Conservation (phyloP, 2,888 invertebrate species). For the Cistogaster globosa region DNA sequence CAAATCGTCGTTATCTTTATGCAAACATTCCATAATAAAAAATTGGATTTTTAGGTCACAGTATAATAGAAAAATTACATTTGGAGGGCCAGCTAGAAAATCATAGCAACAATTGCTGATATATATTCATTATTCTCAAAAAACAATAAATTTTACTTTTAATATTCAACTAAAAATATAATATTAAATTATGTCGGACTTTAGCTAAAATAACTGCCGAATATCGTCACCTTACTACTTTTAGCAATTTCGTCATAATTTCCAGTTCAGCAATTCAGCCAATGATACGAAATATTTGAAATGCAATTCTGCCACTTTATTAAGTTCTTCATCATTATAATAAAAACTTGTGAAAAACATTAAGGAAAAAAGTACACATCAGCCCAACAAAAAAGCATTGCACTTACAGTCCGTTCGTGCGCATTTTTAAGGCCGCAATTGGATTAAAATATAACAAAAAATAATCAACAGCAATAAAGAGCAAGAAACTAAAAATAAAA, state of each 20-base stretch:
- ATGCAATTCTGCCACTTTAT: conserved; percentile 46
- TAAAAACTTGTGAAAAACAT: conserved; percentile 1
- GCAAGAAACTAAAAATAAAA: neutral
- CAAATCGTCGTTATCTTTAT: no score
- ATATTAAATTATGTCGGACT: no score
- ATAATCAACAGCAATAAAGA: neutral
- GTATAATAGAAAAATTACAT: no score
- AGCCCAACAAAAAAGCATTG: conserved; percentile 49
- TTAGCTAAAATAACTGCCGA: neutral
- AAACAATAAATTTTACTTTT: no score
- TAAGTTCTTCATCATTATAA: conserved; percentile 33
- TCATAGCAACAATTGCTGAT: no score
- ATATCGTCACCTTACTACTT: neutral
- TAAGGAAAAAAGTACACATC: conserved; percentile 2
- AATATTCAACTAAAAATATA: no score
- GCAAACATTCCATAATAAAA: no score
- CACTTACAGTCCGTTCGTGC: conserved; percentile 65
- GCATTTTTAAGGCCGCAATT: conserved; percentile 64
- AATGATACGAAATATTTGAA: conserved; percentile 39
- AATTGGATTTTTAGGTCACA: no score
- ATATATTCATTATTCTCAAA: no score
- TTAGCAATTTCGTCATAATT: neutral
- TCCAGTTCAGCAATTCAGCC: conserved; percentile 23
- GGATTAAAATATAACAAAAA: conserved; percentile 21
- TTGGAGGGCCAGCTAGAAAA: no score